Evolutionary conservation across 2,797 vertebrate species (phyloP).

Genomic region (Cryptoblepharus egeriae): DNA sequence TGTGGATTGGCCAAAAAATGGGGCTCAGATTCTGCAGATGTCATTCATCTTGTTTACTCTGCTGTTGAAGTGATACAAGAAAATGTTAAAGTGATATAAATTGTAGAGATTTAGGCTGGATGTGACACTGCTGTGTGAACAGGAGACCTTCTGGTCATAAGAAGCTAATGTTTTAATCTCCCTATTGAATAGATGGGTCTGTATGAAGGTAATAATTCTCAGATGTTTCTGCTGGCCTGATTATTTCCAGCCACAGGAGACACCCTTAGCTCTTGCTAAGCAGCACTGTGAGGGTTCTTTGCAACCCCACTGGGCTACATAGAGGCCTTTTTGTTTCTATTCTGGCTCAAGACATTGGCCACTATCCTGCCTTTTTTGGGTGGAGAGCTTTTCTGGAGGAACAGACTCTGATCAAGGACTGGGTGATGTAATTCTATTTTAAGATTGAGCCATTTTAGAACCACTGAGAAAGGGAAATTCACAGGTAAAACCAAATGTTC

Average conservation of each 20-base stretch:
- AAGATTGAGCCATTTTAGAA: too few relatives aligned
- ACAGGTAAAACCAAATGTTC: too few relatives aligned
- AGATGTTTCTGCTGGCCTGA: not conserved
- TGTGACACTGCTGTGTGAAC: too few relatives aligned
- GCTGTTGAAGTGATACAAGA: not conserved
- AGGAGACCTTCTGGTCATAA: not conserved
- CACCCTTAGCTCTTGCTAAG: conserved; percentile 1
- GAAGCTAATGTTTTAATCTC: too few relatives aligned
- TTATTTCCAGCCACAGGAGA: conserved; percentile 1
- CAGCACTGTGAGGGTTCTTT: conserved; percentile 1
- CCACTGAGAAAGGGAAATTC: too few relatives aligned
- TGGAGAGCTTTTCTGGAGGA: not conserved
- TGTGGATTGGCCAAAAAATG: not conserved
- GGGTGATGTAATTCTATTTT: not conserved
- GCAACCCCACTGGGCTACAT: not conserved
- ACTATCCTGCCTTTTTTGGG: not conserved
- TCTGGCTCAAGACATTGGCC: not conserved
- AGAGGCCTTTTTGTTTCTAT: conserved; percentile 18
- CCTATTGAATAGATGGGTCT: not conserved
- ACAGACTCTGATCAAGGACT: not conserved
- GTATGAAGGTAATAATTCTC: not conserved
- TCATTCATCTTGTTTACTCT: not conserved
- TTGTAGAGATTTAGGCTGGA: not conserved
- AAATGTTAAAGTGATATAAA: not conserved
- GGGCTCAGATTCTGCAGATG: not conserved